Conservation (phyloP, 2,113 vertebrate species). For the Holacanthus passer region DNA sequence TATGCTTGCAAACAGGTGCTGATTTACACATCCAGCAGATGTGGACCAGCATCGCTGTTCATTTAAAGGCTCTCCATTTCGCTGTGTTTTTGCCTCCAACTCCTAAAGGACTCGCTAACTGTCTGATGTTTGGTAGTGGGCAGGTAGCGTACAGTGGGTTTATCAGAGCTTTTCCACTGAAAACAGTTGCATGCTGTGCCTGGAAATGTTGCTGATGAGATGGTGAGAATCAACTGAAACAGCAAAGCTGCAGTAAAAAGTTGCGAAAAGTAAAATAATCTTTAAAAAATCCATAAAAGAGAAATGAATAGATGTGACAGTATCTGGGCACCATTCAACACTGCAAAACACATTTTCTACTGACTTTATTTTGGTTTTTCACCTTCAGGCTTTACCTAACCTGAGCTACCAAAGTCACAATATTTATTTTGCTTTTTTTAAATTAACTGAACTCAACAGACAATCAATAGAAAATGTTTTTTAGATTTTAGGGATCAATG, state of each 20-base stretch:
- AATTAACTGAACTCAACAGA: no score
- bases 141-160: neutral
- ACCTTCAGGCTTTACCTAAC: no score
- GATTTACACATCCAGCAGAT: conserved; percentile 2
- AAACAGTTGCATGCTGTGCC: neutral
- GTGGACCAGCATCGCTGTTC: neutral
- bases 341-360: neutral
- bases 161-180: neutral
- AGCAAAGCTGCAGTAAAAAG: neutral
- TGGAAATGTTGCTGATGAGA: no score
- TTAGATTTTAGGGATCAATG: no score
- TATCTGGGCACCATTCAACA: neutral
- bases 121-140: neutral
- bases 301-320: neutral
- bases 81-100: neutral
- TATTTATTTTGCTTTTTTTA: no score
- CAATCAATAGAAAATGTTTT: no score
- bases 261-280: neutral
- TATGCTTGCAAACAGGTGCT: neutral
- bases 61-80: neutral
- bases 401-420: no score
- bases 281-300: neutral
- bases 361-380: no score
- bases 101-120: neutral
- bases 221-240: no score